phyloP scores from a whole-genome alignment of 2,113 vertebrate genomes.

The Trematocara zebra region DNA sequence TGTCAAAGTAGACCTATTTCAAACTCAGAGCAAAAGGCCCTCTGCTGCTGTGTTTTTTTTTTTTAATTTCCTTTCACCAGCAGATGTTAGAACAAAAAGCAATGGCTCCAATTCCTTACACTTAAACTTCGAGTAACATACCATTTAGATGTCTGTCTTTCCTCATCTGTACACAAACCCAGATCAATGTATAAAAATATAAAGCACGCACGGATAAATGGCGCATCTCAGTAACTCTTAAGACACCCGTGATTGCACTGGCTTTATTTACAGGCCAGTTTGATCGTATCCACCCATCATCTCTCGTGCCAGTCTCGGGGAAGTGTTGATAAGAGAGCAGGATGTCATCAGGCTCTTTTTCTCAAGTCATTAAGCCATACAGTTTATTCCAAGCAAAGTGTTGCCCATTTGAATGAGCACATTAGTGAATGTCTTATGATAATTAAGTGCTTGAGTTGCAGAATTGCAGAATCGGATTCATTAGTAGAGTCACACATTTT shows the following conservation, averaged over 20 bases:
- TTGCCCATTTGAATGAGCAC: constrained; percentile 68
- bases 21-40: constrained; percentile 36
- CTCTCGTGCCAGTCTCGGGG: constrained; percentile 41
- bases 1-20: constrained; percentile 60
- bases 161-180: constrained; percentile 24
- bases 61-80: constrained; percentile 44
- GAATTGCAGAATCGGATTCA: constrained; percentile 72
- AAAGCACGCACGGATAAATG: constrained; percentile 39
- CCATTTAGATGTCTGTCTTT: constrained; percentile 39
- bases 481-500: constrained; percentile 74
- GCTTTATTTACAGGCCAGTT: constrained; percentile 47
- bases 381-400: constrained; percentile 71
- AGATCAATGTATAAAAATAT: constrained; percentile 25
- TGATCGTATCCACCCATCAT: constrained; percentile 59
- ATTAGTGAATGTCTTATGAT: constrained; percentile 73
- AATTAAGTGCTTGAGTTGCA: constrained; percentile 74
- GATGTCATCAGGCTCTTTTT: constrained; percentile 71
- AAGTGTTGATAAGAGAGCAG: constrained; percentile 68
- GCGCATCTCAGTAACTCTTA: constrained; percentile 35
- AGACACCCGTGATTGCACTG: constrained; percentile 49
- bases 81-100: constrained; percentile 71
- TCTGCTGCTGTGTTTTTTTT: constrained; percentile 36
- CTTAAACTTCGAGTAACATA: constrained; percentile 38
- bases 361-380: constrained; percentile 70
- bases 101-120: constrained; percentile 47